Evolutionary conservation across 1,140 invertebrate species (phyloP), one percentile per base, ranked within the genome.

Genomic region (Macrocentrus cingulum): DNA sequence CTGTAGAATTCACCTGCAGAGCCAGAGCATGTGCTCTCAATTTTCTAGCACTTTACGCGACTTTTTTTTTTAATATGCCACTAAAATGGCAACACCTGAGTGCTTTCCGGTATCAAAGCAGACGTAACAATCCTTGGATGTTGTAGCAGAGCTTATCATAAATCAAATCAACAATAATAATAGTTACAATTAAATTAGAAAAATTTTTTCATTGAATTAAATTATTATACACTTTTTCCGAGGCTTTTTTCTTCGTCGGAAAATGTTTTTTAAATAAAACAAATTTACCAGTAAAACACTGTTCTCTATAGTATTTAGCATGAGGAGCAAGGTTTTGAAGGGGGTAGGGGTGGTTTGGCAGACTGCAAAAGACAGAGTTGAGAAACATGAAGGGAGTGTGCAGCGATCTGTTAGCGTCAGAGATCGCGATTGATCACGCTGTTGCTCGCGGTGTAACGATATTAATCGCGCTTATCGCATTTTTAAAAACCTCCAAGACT

Each of bases 391-490:
- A 48, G 49, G 37, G 54, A 48, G 45, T 56, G 25, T 29, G 32
- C 48, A 56, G 49, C 45, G 54, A 56, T 56, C 54, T 45, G 54
- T 56, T 48, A 56, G 44, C 29, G 54, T 56, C 45, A 56, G 32
- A n/a, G n/a, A n/a, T n/a, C n/a, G n/a, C 25, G 39, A 56, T 56
- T 45, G 54, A 56, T 56, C 54, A 56, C 54, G 9, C 39, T 39
- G 44, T 32, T 56, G 46, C 53, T 20, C 19, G 19, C 19, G 22
- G 39, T 56, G 53, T 56, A 56, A 56, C 41, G 36, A 56, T 56
- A 45, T 56, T 56, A 56, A 56, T 56, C 42, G 36, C 44, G 37
- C 46, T 39, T 34, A 23, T 39, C 13, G 15, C n/a, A n/a, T 9
- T 55, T 34, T 45, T 45, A 45, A 45, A 5, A 34, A 19, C 36